These are phyloP conservation scores for Deilephila elpenor DNA, from an alignment of 2,888 invertebrate genomes.

Conservation along the genomic window DNA sequence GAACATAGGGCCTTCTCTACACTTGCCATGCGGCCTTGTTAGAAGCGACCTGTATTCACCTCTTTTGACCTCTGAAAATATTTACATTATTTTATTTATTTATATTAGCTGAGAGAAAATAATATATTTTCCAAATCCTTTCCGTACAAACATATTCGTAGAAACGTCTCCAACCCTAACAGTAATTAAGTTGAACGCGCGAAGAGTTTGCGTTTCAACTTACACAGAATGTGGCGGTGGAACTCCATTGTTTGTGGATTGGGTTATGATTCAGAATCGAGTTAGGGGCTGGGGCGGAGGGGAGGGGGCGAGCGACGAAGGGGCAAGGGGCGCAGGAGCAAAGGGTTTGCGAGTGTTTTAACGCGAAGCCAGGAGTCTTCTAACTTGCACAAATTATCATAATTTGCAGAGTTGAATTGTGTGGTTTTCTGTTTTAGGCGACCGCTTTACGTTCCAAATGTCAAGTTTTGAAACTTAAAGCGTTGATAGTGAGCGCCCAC, in stretches of 20 bases:
- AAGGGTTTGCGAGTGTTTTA: constrained; percentile 15
- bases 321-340: constrained; percentile 1
- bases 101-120: neutral
- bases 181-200: constrained; percentile 58
- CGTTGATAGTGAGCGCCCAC: neutral
- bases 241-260: constrained; percentile 60
- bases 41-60: too few relatives aligned
- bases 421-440: constrained; percentile 11
- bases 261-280: constrained; percentile 59
- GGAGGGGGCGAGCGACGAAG: constrained; percentile 31
- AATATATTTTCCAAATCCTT: neutral
- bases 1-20: too few relatives aligned
- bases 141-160: neutral
- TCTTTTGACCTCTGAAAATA: too few relatives aligned
- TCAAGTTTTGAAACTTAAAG: constrained; percentile 4
- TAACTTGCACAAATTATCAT: constrained; percentile 25
- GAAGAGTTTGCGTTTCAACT: constrained; percentile 59
- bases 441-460: constrained; percentile 12
- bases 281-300: constrained; percentile 46
- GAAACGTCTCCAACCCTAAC: constrained; percentile 19
- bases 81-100: neutral
- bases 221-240: constrained; percentile 48
- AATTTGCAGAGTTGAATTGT: constrained; percentile 23
- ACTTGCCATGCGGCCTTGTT: too few relatives aligned
- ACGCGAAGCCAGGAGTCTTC: constrained; percentile 13